Evolutionary conservation across 2,888 invertebrate genomes (phyloP), one percentile per base, ranked within the genome.

Genomic region (Cryptocephalus moraei): DNA sequence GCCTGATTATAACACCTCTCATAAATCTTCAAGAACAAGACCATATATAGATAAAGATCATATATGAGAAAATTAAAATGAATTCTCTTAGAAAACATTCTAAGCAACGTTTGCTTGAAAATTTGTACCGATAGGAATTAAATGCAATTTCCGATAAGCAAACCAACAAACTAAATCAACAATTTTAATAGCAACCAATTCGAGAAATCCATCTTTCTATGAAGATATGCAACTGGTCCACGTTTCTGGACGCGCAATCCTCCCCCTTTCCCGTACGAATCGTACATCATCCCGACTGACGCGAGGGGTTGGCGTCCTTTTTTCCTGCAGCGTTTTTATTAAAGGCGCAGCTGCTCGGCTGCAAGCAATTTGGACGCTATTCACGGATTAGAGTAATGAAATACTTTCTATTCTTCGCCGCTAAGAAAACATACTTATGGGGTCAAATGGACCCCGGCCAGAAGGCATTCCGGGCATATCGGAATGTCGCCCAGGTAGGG

Each of bases 401-500:
- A 55, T 55, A 55, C 55, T 55, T 55, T 47, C 52, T 55, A 53
- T 53, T 53, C 53, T 40, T 32, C 40, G 47, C 47, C 49, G 53
- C 51, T 53, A 51, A 53, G 55, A 51, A 51, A 51, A 50, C 49
- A 50, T 54, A 54, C 50, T 50, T 52, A 49, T 52, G 51, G 48
- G 52, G 47, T 41, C 48, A 45, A 50, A 52, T 50, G 44, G 51
- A 49, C 49, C 53, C 49, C 22, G 22, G 6, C 22, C 22, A 2
- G 22, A 22, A 22, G 22, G 22, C 22, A 22, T 22, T 22, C 22
- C 22, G 3, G 6, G 22, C 22, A 22, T 2, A 22, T 46, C 50
- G 56, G 56, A 58, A 58, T 58, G 50, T 53, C 56, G 53, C 55
- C 50, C 56, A 58, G 56, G 55, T 56, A 55, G 52, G 47, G 52